Conservation (phyloP, 2,797 vertebrate species). For the Microhierax caerulescens region DNA sequence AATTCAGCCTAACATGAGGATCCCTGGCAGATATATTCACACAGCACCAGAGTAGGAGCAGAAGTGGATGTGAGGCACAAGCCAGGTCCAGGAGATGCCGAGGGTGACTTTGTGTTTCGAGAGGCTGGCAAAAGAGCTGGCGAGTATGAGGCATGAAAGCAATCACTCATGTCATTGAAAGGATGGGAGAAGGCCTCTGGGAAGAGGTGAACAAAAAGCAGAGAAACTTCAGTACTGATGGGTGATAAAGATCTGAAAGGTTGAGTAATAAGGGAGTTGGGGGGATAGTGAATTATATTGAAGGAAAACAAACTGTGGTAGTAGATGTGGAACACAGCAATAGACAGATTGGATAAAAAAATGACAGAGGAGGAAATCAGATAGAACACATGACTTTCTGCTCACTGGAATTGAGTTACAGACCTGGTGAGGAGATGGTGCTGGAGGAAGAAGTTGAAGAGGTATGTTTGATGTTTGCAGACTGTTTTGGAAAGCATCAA, state of each 20-base stretch:
- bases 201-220: not conserved
- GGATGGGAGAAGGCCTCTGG: not conserved
- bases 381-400: not conserved
- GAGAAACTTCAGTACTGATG: not conserved
- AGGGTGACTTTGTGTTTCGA: not conserved
- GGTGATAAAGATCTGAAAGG: not conserved
- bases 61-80: not conserved
- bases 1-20: not conserved
- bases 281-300: not conserved
- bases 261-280: not conserved
- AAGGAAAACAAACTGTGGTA: not conserved
- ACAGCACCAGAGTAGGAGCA: not conserved
- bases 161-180: not conserved
- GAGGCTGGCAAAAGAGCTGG: not conserved
- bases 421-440: not conserved
- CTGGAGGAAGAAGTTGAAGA: not conserved
- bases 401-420: not conserved
- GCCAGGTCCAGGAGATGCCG: not conserved
- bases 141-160: not conserved
- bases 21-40: not conserved
- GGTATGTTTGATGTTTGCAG: not conserved
- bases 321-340: not conserved
- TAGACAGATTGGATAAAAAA: not conserved
- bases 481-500: not conserved
- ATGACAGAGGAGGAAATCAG: not conserved